Evolutionary conservation across 2,113 vertebrate species (phyloP), one percentile per base, ranked within the genome.

Genomic region (Cercopithecus mona): DNA sequence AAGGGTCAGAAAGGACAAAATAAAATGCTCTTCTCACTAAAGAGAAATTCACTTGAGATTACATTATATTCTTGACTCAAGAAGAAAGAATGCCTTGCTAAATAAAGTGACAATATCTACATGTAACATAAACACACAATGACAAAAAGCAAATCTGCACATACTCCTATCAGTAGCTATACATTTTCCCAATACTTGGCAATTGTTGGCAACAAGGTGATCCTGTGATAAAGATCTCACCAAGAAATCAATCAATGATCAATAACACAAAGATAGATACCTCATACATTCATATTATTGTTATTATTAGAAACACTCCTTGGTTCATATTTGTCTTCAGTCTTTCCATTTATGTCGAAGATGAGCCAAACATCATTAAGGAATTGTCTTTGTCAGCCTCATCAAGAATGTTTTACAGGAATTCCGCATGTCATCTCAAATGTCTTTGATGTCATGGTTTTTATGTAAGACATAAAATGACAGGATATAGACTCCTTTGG

Each of bases 21-120:
- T 64, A 30, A 70, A 93, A 76, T 22, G 1, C 40, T 94, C 50
- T 90, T 82, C 91, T 90, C 18, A 38, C 32, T 88, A 88, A 76
- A n/a, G 25, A 81, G 40, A 94, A 84, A 82, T 52, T 81, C 10
- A 64, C n/a, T 72, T 35, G 18, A 22, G 84, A 90, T 94, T 97
- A 40, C 48, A 25, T 84, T 82, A 22, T 79, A 27, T 7, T 79
- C 64, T 90, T 95, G 66, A 88, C 20, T 75, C 70, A 38, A 83
- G 43, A 90, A 64, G 55, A 66, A 72, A 57, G 23, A 61, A 32
- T 23, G n/a, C 35, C 73, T 94, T 91, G 72, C 17, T 90, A 88
- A 78, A 48, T 25, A 90, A 52, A 68, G 9, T 52, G 20, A 35
- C 70, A 64, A 14, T 43, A 52, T 75, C 45, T 66, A 82, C 32